Percentiles rank a stretch among this genome's conserved stretches.
Evolutionary conservation across 2,888 invertebrate species (phyloP).

Genomic region (Netelia melanura): DNA sequence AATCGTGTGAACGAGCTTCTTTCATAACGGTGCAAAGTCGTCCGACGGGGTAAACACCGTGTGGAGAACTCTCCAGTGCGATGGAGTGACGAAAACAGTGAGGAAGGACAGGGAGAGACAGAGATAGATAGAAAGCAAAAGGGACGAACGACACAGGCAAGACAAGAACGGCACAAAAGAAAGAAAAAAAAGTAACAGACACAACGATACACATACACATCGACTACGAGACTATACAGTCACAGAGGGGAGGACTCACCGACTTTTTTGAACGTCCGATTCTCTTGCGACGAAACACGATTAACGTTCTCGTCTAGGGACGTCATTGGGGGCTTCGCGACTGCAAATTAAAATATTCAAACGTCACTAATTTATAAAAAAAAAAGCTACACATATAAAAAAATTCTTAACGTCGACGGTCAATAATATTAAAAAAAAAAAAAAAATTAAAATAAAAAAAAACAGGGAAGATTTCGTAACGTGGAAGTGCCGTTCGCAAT

Average conservation of each 20-base stretch:
- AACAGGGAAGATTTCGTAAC: neutral
- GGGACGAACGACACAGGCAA: too few species aligned
- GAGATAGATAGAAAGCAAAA: neutral
- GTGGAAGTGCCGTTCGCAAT: neutral
- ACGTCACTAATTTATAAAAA: slow-evolving; percentile 30
- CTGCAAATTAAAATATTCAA: slow-evolving; percentile 74
- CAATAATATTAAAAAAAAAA: neutral
- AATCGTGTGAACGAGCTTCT: too few species aligned
- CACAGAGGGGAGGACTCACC: slow-evolving; percentile 72
- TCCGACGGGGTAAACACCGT: too few species aligned
- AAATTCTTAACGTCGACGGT: neutral
- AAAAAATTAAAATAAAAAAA: slow-evolving; percentile 13
- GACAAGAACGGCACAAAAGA: neutral
- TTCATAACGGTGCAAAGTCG: too few species aligned
- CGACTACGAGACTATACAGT: slow-evolving; percentile 34
- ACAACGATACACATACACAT: slow-evolving; percentile 31
- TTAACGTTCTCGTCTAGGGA: slow-evolving; percentile 83
- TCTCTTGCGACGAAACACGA: slow-evolving; percentile 76
- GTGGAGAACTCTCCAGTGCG: neutral
- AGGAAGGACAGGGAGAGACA: neutral
- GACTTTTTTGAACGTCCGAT: slow-evolving; percentile 72
- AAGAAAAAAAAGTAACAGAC: neutral
- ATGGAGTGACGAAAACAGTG: neutral
- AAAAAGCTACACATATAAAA: neutral
- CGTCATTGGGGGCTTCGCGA: slow-evolving; percentile 81